phyloP scores from a whole-genome alignment of 2,797 vertebrate species.

The Microctenopoma stevenorrisi region DNA sequence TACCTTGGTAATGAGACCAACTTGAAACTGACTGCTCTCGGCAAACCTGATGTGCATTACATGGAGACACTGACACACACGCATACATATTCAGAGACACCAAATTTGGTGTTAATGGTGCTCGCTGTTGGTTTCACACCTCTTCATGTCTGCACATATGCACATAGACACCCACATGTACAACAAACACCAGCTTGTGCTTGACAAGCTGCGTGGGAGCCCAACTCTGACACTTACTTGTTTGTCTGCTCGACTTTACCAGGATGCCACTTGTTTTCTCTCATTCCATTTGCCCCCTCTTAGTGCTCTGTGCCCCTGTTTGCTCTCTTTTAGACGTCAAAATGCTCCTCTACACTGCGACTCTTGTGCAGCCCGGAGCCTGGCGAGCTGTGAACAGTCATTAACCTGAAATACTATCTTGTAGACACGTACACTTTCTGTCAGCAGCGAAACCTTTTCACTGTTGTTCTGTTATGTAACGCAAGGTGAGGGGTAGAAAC shows the following conservation, averaged over 20 bases:
- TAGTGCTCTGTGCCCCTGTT: neutral
- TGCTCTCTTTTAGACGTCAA: conserved; percentile 9
- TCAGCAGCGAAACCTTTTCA: conserved; percentile 29
- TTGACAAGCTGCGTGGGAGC: conserved; percentile 19
- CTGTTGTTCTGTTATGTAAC: conserved; percentile 36
- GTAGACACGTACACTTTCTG: conserved; percentile 34
- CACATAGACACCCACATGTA: conserved; percentile 9
- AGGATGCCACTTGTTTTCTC: conserved; percentile 52
- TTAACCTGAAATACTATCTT: conserved; percentile 57
- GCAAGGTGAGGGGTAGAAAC: conserved; percentile 23
- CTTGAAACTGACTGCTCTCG: conserved; percentile 76
- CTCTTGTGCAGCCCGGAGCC: conserved; percentile 40
- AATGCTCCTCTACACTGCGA: conserved; percentile 41
- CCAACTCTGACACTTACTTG: conserved; percentile 59
- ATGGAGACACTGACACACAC: conserved; percentile 53
- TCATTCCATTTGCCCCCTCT: conserved; percentile 42
- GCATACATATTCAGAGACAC: conserved; percentile 22
- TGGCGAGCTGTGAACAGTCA: conserved; percentile 46
- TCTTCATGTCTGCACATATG: conserved; percentile 2
- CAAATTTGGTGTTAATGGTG: conserved; percentile 33
- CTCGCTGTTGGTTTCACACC: conserved; percentile 24
- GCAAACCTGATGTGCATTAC: conserved; percentile 61
- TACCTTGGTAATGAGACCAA: conserved; percentile 85
- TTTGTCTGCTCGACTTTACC: conserved; percentile 60
- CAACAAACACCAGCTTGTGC: conserved; percentile 16